Evolutionary conservation across 2,888 invertebrate genomes (phyloP), one percentile per base, ranked within the genome.

Genomic region (Yponomeuta malinellus): DNA sequence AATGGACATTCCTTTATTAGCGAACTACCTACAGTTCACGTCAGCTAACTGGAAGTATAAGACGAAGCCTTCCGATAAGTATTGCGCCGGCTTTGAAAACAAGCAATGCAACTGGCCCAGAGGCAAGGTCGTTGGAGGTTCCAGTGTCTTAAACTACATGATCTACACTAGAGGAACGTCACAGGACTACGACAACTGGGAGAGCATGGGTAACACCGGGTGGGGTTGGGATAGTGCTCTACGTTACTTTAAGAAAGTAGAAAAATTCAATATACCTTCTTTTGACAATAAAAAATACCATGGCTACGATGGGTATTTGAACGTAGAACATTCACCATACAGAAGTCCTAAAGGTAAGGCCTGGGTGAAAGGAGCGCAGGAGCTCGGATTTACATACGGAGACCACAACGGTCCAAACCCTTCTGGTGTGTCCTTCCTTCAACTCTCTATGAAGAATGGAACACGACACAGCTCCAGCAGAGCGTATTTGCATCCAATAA

Each of bases 51-150:
- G 97, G 97, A 94, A 93, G 74, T 97, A 96, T 83, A 94, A 95
- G 80, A 96, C 97, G 0, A 95, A 95, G 81, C 95, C 97, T 0
- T 96, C 96, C 15, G 91, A 93, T 66, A 93, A 89, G 71, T 95
- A 95, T 75, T 96, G 96, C 78, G 91, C 95, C 33, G 96, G 96
- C 8, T 95, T 96, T 92, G 94, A 95, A 74, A 94, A 96, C 75
- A 93, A 93, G 74, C 94, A 95, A 73, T 96, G 96, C 81, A 94
- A 95, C 76, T 96, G 95, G 95, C 96, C 97, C 0, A 89, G 96
- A 73, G 97, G 97, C 3, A 96, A 96, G 83, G 96, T 96, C 0
- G 93, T 97, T 80, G 97, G 97, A 8, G 97, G 97, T 2, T 95
- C 95, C 10, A 96, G 96, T 74, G 95, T 96, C 0, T 88, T 97